These are phyloP conservation scores for Sminthurinus aureus DNA, from an alignment of 2,888 invertebrate species.

Conservation along the genomic window DNA sequence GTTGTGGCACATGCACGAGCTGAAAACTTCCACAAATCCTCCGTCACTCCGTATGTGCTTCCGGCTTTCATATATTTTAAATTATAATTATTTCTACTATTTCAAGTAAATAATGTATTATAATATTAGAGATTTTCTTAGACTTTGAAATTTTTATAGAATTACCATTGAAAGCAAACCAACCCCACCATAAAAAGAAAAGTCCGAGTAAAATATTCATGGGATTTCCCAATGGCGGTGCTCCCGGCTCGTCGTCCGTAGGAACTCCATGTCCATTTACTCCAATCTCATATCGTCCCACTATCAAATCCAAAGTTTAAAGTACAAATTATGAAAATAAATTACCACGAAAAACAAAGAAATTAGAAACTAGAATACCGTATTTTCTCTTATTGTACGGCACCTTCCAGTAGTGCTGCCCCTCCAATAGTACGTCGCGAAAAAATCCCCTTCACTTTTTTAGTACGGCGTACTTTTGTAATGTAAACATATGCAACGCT, in stretches of 20 bases:
- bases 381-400: too few relatives aligned
- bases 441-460: too few relatives aligned
- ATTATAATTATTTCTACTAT: neutral
- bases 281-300: conserved; percentile 62
- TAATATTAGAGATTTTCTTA: neutral
- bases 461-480: too few relatives aligned
- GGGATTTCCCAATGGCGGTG: conserved; percentile 61
- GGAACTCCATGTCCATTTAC: neutral
- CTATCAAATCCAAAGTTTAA: neutral
- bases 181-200: conserved; percentile 95
- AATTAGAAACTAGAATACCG: conserved; percentile 64
- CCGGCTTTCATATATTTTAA: conserved; percentile 72
- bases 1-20: conserved; percentile 86
- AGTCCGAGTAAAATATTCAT: conserved; percentile 90
- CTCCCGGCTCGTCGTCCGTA: conserved; percentile 32
- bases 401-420: too few relatives aligned
- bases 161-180: conserved; percentile 94
- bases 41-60: conserved; percentile 73
- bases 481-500: too few relatives aligned
- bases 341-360: neutral
- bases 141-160: conserved; percentile 62
- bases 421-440: too few relatives aligned
- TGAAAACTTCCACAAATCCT: conserved; percentile 88
- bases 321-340: neutral
- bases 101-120: neutral